A percentile compares a stretch with the other conserved stretches of the same genome.
Evolutionary conservation across 1,140 invertebrate genomes (phyloP).

Genomic region (Euborellia annulipes): DNA sequence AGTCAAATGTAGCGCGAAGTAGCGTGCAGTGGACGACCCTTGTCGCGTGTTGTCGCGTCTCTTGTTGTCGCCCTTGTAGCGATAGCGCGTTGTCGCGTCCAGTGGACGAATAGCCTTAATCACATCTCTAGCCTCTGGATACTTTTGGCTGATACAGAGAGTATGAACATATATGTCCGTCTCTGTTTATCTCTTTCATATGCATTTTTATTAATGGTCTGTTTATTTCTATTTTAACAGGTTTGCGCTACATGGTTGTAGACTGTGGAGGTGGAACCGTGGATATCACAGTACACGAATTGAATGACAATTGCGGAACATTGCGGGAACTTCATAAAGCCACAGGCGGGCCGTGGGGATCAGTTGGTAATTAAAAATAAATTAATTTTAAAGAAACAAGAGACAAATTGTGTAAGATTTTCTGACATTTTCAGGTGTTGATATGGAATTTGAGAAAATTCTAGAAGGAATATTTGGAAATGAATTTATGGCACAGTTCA

Average conservation of each 20-base stretch:
- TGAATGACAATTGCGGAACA: slow-evolving; percentile 26
- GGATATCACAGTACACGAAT: slow-evolving; percentile 45
- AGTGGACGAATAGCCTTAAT: no score
- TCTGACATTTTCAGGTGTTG: slow-evolving; percentile 26
- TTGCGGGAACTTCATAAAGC: slow-evolving; percentile 42
- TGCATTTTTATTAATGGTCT: no score
- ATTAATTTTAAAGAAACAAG: background rate
- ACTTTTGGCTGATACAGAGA: no score
- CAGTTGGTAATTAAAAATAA: slow-evolving; percentile 22
- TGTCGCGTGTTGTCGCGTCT: no score
- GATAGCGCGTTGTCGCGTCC: no score
- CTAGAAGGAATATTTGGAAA: slow-evolving; percentile 34
- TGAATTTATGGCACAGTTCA: slow-evolving; percentile 36
- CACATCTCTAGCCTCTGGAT: no score
- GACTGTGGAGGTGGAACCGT: slow-evolving; percentile 48
- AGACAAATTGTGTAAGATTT: no score
- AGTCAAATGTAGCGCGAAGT: no score
- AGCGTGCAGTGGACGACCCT: no score
- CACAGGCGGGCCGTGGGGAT: slow-evolving; percentile 40
- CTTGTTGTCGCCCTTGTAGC: no score
- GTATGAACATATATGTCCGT: no score
- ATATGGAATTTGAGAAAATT: slow-evolving; percentile 37
- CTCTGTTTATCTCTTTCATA: no score
- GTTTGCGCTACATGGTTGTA: slow-evolving; percentile 32
- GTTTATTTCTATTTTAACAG: slow-evolving; percentile 11